These are phyloP conservation scores for Otocyon megalotis DNA, from an alignment of 2,113 vertebrate species.

Conservation along the genomic window DNA sequence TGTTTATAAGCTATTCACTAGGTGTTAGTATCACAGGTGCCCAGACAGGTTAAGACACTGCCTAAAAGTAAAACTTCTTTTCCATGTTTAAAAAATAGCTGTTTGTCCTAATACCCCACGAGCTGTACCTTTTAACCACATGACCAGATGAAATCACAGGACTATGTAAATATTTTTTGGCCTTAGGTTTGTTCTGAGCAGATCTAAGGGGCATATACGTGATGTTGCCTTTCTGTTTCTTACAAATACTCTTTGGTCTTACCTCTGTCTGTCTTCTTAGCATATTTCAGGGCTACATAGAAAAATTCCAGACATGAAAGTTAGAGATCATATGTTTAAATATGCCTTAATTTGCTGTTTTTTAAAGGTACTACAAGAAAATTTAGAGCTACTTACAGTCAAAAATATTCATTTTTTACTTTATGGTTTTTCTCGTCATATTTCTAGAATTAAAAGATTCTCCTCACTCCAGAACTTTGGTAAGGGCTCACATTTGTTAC, in stretches of 20 bases:
- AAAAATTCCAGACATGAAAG: conserved; percentile 2
- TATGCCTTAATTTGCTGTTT: background rate
- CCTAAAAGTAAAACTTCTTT: conserved; percentile 1
- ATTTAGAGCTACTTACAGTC: background rate
- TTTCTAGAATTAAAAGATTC: background rate
- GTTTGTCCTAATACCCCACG: background rate
- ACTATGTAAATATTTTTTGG: background rate
- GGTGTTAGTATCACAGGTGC: background rate
- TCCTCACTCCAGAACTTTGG: background rate
- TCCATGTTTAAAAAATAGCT: background rate
- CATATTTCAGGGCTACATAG: background rate
- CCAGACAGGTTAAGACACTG: background rate
- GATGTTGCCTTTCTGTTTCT: conserved; percentile 1
- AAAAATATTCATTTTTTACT: conserved; percentile 4
- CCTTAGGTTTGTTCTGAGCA: background rate
- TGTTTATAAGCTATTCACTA: background rate
- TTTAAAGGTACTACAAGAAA: background rate
- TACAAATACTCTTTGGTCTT: background rate
- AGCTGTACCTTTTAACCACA: background rate
- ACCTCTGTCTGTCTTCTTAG: background rate
- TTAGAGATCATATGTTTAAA: background rate
- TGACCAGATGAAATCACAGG: background rate
- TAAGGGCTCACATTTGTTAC: background rate
- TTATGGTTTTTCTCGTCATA: background rate
- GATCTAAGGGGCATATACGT: background rate